A percentile compares a stretch with the other conserved stretches of the same genome.
Evolutionary conservation across 2,797 vertebrate genomes (phyloP).

Genomic region (Poeciliopsis presidionis): DNA sequence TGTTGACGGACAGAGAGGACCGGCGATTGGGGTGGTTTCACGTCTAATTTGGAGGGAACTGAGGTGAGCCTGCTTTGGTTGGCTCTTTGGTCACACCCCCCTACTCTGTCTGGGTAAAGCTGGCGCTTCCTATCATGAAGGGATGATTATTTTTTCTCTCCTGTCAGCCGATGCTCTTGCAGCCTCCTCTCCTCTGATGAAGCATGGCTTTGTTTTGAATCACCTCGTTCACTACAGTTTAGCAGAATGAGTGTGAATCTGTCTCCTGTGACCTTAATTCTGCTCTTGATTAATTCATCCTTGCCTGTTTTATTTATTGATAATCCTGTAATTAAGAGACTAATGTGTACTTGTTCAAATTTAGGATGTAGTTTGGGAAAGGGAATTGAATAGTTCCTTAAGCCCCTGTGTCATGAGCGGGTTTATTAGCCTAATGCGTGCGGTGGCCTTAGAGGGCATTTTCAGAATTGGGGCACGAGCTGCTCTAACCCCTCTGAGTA

Average conservation of each 20-base stretch:
- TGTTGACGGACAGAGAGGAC: constrained; percentile 60
- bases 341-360: constrained; percentile 37
- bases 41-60: constrained; percentile 47
- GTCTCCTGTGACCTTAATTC: constrained; percentile 40
- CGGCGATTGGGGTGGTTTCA: constrained; percentile 40
- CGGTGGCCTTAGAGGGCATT: constrained; percentile 30
- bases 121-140: constrained; percentile 41
- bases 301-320: constrained; percentile 39
- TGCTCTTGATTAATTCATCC: constrained; percentile 18
- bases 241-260: constrained; percentile 14
- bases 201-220: constrained; percentile 46
- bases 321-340: constrained; percentile 29
- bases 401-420: constrained; percentile 19
- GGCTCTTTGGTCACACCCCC: constrained; percentile 24
- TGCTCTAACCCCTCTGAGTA: constrained; percentile 18
- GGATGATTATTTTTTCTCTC: constrained; percentile 45
- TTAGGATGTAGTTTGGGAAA: constrained; percentile 4
- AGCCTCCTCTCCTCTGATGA: constrained; percentile 25
- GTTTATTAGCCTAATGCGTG: constrained; percentile 27
- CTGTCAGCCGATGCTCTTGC: constrained; percentile 30
- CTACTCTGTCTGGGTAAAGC: constrained; percentile 45
- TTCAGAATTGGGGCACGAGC: constrained; percentile 35
- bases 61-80: constrained; percentile 45
- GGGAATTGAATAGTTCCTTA: constrained; percentile 20
- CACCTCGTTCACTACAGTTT: constrained; percentile 9